Conservation (phyloP, 2,888 invertebrate species). For the Tipula vernalis region DNA sequence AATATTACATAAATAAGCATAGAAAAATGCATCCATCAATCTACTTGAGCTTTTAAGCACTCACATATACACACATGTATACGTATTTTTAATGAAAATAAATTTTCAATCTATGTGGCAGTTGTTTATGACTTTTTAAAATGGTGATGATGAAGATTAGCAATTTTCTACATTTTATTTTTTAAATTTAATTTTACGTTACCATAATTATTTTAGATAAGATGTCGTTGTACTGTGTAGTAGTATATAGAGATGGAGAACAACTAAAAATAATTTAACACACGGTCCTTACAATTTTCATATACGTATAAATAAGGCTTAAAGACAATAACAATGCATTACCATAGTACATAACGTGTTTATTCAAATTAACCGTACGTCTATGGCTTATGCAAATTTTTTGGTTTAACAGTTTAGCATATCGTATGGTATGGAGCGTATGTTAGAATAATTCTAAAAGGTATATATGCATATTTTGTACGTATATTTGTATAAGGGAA, state of each 20-base stretch:
- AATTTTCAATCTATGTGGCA: neutral
- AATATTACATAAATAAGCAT: neutral
- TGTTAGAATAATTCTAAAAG: neutral
- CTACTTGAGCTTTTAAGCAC: neutral
- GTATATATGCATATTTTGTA: neutral
- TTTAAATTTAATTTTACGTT: neutral
- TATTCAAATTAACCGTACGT: neutral
- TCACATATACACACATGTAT: neutral
- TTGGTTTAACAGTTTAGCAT: neutral
- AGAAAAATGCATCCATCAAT: neutral
- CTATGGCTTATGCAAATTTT: constrained; percentile 1
- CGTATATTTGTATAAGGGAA: neutral
- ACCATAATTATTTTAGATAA: neutral
- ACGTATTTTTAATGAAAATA: neutral
- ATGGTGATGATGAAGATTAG: neutral
- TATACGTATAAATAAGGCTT: neutral
- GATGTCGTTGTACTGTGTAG: neutral
- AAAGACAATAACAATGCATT: neutral
- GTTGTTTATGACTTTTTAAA: neutral
- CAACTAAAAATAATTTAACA: neutral
- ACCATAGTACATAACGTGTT: neutral
- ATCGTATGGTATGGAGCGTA: neutral
- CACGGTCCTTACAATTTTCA: neutral
- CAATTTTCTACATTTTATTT: neutral
- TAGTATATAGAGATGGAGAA: neutral